These are phyloP conservation scores for Enteromius unitaeniatus DNA, from an alignment of 2,797 vertebrate genomes.

Conservation along the genomic window DNA sequence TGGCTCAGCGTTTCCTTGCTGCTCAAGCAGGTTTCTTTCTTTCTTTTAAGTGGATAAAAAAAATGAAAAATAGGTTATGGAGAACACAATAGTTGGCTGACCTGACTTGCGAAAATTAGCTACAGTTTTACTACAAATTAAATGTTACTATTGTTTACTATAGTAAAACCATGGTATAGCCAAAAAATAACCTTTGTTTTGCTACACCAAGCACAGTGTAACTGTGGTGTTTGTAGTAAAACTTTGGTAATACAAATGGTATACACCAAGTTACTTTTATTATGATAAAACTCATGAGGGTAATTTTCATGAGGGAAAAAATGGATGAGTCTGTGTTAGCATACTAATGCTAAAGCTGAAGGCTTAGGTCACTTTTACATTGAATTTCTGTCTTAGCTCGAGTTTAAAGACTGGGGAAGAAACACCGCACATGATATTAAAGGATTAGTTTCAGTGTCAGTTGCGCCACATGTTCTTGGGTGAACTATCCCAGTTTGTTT, in stretches of 20 bases:
- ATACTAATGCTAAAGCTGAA: too few relatives aligned
- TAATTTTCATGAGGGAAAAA: too few relatives aligned
- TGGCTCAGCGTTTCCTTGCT: neutral
- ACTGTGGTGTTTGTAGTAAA: neutral
- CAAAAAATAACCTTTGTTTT: neutral
- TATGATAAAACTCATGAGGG: too few relatives aligned
- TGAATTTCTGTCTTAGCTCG: neutral
- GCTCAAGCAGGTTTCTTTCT: neutral
- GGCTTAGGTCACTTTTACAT: neutral
- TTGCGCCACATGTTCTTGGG: too few relatives aligned
- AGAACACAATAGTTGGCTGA: neutral
- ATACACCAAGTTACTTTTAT: neutral
- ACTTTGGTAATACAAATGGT: neutral
- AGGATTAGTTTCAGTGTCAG: too few relatives aligned
- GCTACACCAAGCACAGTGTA: neutral
- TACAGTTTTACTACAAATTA: neutral
- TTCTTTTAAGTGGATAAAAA: conserved; percentile 13
- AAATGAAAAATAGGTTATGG: neutral
- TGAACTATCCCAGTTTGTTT: neutral
- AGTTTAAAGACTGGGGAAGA: neutral
- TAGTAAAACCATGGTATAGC: neutral
- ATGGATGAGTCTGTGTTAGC: too few relatives aligned
- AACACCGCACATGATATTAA: neutral
- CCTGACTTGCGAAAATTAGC: neutral
- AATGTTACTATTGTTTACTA: neutral